Evolutionary conservation across 2,888 invertebrate genomes (phyloP).

Genomic region (Philonicus albiceps): DNA sequence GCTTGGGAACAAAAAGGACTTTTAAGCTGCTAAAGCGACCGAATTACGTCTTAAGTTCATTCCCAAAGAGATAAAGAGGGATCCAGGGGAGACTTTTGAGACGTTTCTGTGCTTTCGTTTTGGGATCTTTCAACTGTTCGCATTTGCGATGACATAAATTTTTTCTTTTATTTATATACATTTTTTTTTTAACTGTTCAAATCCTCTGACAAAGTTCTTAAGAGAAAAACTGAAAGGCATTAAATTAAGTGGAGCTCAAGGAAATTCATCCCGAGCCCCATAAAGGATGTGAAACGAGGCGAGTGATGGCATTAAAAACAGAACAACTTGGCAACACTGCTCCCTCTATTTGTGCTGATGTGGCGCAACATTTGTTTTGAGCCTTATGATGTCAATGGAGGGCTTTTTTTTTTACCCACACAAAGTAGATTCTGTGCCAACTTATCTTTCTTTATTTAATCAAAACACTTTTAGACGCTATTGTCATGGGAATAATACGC

Average conservation of each 20-base stretch:
- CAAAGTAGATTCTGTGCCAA: not conserved
- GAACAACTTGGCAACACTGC: not conserved
- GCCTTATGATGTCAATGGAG: not conserved
- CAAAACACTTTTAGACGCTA: not conserved
- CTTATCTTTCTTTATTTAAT: not conserved
- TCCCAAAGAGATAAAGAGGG: not conserved
- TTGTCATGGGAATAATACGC: not conserved
- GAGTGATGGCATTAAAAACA: not conserved
- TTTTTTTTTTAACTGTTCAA: not conserved
- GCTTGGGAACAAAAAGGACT: not conserved
- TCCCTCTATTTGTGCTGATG: not conserved
- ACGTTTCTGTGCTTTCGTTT: not conserved
- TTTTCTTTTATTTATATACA: not conserved
- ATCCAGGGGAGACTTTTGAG: not conserved
- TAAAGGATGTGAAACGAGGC: not conserved
- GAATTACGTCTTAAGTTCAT: not conserved
- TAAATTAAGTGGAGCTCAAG: not conserved
- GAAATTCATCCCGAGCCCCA: not conserved
- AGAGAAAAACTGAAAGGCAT: not conserved
- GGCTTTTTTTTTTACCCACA: not conserved
- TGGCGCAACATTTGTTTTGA: not conserved
- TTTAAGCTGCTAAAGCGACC: not conserved
- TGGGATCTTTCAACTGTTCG: not conserved
- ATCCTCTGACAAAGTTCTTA: not conserved
- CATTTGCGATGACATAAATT: not conserved